Base-by-base conservation (phyloP, 2,797 vertebrate genomes). In the Amphiprion clarkii region DNA sequence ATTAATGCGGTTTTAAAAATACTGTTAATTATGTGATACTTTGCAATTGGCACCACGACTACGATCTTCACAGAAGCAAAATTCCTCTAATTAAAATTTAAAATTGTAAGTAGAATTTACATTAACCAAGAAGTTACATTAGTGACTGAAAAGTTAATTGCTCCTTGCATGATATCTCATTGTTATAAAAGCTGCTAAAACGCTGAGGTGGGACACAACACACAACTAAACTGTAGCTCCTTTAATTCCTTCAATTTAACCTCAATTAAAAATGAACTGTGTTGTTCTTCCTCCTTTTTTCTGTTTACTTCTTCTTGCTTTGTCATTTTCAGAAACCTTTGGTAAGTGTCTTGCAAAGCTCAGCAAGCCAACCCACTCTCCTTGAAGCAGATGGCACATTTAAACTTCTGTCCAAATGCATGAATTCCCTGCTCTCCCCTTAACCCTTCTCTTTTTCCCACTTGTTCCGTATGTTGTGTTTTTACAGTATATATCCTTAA, bases 311-410 rank as follows among this genome's bases (percentile, higher is more conserved):
- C 90, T 80, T 92, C 79, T 93, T 89, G 88, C 92, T 93, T 95
- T 96, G 87, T 94, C 94, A 96, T 96, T 94, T 92, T 95, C 97
- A 99, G 98, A 99, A 94, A 96, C 96, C 88, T 98, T 99, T 97
- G 98, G 98, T 99, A 99, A 99, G 98, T 99, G 95, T 93, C 83
- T 91, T 90, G 77, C 88, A 89, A 90, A 94, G 92, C 91, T 84
- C 85, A 94, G 78, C 87, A 90, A 94, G 76, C 93, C 90, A 89
- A 94, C 90, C 93, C 93, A 92, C 90, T 94, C 72, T 94, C 93
- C 92, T 92, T 88, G 76, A 93, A 95, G 96, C 97, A 98, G 96
- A 97, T 95, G 94, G 95, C 96, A 95, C 80, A 85, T 92, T 91
- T 91, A 94, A 96, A 96, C 91, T 86, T 93, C 91, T 92, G 92